Conservation (phyloP, 2,888 invertebrate species). For the Apodemia duryi region DNA sequence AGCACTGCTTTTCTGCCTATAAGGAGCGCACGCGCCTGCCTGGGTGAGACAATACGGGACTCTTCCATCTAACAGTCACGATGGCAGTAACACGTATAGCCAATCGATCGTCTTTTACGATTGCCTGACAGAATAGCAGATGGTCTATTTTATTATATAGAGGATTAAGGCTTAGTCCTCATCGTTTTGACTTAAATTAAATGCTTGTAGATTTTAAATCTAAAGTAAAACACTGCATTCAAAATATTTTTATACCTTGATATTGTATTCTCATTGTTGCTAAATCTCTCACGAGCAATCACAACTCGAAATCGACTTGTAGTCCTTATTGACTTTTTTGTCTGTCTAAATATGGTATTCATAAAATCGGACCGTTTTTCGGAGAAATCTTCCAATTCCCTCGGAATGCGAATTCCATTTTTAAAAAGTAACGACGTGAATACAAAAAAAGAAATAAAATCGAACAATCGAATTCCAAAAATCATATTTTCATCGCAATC, state of each 20-base stretch:
- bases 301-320: constrained; percentile 34
- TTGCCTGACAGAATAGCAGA: too few species aligned
- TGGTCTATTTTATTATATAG: too few species aligned
- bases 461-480: constrained; percentile 29
- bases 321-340: constrained; percentile 29
- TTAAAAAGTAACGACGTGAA: constrained; percentile 25
- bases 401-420: constrained; percentile 29
- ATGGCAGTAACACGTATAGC: too few species aligned
- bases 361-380: constrained; percentile 45
- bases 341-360: constrained; percentile 48
- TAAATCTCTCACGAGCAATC: constrained; percentile 47
- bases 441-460: constrained; percentile 24
- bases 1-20: too few species aligned
- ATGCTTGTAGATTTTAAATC: background rate
- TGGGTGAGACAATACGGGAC: too few species aligned
- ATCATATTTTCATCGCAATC: constrained; percentile 27
- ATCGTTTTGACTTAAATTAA: too few species aligned
- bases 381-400: constrained; percentile 34
- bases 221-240: background rate
- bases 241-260: constrained; percentile 20
- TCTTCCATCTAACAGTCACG: too few species aligned
- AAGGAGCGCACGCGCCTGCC: too few species aligned
- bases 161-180: too few species aligned
- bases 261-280: constrained; percentile 43
- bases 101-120: too few species aligned